These are phyloP conservation scores for Drosophila kepulauana DNA, from an alignment of 1,140 invertebrate species.

Conservation along the genomic window DNA sequence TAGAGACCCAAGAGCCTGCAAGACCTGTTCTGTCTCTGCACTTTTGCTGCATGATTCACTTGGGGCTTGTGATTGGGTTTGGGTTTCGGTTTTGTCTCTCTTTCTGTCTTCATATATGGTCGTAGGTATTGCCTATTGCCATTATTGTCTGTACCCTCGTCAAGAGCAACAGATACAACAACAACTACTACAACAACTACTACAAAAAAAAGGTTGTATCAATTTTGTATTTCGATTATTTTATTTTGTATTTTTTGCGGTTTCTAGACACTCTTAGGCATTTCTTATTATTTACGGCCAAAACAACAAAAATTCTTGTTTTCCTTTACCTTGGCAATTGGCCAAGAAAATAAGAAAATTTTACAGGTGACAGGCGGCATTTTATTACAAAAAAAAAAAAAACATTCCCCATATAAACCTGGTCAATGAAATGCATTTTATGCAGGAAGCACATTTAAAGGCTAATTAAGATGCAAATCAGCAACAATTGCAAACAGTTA, in stretches of 20 bases:
- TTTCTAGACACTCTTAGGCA: constrained; percentile 36
- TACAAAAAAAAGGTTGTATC: constrained; percentile 10
- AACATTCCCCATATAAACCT: not conserved
- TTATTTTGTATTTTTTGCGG: constrained; percentile 34
- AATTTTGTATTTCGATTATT: constrained; percentile 19
- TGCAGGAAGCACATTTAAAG: constrained; percentile 37
- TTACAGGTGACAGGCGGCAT: constrained; percentile 41
- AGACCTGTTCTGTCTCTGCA: constrained; percentile 53
- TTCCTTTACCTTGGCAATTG: constrained; percentile 30
- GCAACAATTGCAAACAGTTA: constrained; percentile 19
- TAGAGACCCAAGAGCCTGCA: constrained; percentile 20
- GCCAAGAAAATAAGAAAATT: constrained; percentile 35
- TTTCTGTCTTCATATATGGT: constrained; percentile 1
- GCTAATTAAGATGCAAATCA: constrained; percentile 58
- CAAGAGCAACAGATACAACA: constrained; percentile 13
- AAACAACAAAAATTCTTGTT: constrained; percentile 22
- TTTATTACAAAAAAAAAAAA: not conserved
- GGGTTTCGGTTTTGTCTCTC: constrained; percentile 11
- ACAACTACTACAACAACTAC: not conserved
- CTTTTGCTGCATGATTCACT: constrained; percentile 46
- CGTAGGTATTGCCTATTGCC: constrained; percentile 7
- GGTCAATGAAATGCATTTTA: constrained; percentile 19
- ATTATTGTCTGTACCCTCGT: constrained; percentile 44
- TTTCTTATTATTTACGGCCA: constrained; percentile 31
- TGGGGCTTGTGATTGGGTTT: constrained; percentile 18